Evolutionary conservation across 1,140 invertebrate genomes (phyloP).

Genomic region (Pachyrhynchus sulphureomaculatus): DNA sequence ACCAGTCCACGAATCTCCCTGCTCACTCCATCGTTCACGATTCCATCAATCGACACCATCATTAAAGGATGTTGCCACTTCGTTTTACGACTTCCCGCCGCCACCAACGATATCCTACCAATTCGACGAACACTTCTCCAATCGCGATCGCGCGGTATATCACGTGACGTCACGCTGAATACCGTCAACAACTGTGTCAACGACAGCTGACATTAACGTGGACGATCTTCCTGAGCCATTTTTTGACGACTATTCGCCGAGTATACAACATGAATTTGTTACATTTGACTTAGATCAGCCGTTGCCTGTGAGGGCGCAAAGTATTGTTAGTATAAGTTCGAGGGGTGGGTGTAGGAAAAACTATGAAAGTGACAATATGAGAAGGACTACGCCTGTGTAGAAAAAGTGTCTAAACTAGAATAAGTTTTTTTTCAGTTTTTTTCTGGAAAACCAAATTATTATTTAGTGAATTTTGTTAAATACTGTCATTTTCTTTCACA

Average conservation of each 20-base stretch:
- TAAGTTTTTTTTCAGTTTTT: not conserved
- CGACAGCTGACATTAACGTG: slow-evolving; percentile 50
- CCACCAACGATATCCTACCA: slow-evolving; percentile 54
- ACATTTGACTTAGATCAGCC: slow-evolving; percentile 52
- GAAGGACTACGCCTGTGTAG: slow-evolving; percentile 54
- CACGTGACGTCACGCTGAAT: slow-evolving; percentile 47
- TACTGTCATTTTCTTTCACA: no score
- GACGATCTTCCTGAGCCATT: slow-evolving; percentile 43
- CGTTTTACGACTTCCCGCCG: slow-evolving; percentile 58
- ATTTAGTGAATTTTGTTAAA: no score
- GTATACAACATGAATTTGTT: slow-evolving; percentile 50
- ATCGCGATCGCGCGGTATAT: slow-evolving; percentile 35
- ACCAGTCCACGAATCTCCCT: slow-evolving; percentile 49
- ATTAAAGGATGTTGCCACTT: slow-evolving; percentile 58
- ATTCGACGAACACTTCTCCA: slow-evolving; percentile 44
- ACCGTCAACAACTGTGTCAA: slow-evolving; percentile 51
- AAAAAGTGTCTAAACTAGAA: slow-evolving; percentile 12
- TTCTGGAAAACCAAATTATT: not conserved
- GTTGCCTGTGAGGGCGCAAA: slow-evolving; percentile 45
- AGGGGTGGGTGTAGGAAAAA: slow-evolving; percentile 38
- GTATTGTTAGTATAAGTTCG: slow-evolving; percentile 45
- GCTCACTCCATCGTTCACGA: slow-evolving; percentile 52
- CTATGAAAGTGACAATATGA: slow-evolving; percentile 43
- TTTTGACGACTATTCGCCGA: slow-evolving; percentile 50
- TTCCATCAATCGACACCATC: slow-evolving; percentile 54